A percentile compares a stretch with the other conserved stretches of the same genome.
phyloP scores from a whole-genome alignment of 2,113 vertebrate genomes.

The Tragelaphus strepsiceros region DNA sequence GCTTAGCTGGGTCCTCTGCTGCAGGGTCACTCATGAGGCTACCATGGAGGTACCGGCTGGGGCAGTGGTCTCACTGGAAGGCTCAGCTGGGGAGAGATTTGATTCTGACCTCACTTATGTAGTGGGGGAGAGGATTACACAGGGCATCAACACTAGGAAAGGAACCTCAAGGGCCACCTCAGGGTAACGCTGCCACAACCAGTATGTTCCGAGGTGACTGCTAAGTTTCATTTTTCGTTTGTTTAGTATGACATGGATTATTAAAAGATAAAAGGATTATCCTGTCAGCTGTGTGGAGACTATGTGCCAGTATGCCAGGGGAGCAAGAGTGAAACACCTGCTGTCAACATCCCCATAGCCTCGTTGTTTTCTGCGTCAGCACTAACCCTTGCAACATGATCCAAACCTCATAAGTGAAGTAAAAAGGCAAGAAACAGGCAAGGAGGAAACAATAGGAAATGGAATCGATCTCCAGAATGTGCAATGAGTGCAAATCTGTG shows the following conservation, averaged over 20 bases:
- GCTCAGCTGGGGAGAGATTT: not conserved
- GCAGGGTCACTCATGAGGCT: not conserved
- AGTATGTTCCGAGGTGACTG: not conserved
- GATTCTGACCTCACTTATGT: not conserved
- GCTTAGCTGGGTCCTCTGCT: not conserved
- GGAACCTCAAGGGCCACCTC: no score
- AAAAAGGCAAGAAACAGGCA: not conserved
- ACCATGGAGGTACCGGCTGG: not conserved
- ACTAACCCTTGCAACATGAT: not conserved
- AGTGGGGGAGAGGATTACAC: not conserved
- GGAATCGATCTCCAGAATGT: not conserved
- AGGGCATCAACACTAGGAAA: not conserved
- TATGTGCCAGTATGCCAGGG: not conserved
- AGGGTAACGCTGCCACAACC: not conserved
- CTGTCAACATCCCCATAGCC: not conserved
- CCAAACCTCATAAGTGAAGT: not conserved
- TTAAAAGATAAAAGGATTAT: not conserved
- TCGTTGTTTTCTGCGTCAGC: accelerated
- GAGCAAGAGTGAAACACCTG: not conserved
- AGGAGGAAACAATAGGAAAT: not conserved
- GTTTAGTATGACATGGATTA: not conserved
- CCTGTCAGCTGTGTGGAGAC: not conserved
- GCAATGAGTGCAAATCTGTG: no score
- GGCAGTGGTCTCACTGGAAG: not conserved
- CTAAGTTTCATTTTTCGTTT: not conserved